Evolutionary conservation across 2,113 vertebrate species (phyloP).

Genomic region (Pelodiscus sinensis): DNA sequence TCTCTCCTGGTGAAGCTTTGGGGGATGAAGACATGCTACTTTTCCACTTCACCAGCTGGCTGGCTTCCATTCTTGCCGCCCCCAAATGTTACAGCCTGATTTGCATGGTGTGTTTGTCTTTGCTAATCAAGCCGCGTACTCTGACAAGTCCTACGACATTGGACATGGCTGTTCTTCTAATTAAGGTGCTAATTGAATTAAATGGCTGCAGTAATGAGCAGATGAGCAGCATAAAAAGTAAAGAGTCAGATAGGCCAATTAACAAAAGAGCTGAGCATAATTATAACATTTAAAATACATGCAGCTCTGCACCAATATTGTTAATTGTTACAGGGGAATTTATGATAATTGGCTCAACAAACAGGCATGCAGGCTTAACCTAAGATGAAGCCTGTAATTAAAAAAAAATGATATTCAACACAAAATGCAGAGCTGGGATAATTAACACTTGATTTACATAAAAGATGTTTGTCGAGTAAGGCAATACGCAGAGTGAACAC

Average conservation of each 20-base stretch:
- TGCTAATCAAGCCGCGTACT: conserved; percentile 89
- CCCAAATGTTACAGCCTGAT: conserved; percentile 81
- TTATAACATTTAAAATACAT: conserved; percentile 98
- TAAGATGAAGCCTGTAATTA: conserved; percentile 82
- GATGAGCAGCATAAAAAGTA: conserved; percentile 97
- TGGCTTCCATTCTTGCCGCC: conserved; percentile 79
- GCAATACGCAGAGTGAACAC: background rate
- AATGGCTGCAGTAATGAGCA: conserved; percentile 98
- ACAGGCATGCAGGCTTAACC: conserved; percentile 83
- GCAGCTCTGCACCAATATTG: conserved; percentile 87
- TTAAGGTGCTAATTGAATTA: conserved; percentile 99
- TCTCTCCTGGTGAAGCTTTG: conserved; percentile 64
- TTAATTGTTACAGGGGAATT: conserved; percentile 98
- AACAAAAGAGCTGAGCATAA: conserved; percentile 97
- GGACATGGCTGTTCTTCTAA: conserved; percentile 94
- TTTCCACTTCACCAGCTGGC: conserved; percentile 79
- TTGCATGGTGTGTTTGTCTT: conserved; percentile 91
- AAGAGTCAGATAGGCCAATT: conserved; percentile 99
- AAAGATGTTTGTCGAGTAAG: conserved; percentile 66
- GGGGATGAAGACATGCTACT: conserved; percentile 74
- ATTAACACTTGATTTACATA: conserved; percentile 89
- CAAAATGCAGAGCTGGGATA: conserved; percentile 77
- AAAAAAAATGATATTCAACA: conserved; percentile 84
- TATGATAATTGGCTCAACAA: conserved; percentile 98
- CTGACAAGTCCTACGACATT: conserved; percentile 89